phyloP scores from a whole-genome alignment of 2,113 vertebrate species.

The Periophthalmus modestus region DNA sequence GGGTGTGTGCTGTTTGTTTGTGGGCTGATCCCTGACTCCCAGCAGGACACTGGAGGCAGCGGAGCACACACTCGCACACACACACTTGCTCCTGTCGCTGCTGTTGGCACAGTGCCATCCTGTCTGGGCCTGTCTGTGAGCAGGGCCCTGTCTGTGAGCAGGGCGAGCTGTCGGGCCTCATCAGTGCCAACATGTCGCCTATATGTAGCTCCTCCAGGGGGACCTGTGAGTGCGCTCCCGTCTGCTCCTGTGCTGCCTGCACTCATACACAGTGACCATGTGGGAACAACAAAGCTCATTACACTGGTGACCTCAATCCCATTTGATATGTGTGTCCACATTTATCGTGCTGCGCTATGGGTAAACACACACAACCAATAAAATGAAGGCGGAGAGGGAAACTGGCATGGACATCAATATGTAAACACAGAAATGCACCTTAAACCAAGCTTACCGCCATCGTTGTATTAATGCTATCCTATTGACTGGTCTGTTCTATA shows the following conservation, averaged over 20 bases:
- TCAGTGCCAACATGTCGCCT: slow-evolving; percentile 76
- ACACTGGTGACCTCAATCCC: slow-evolving; percentile 65
- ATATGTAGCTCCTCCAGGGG: slow-evolving; percentile 67
- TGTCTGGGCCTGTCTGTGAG: slow-evolving; percentile 69
- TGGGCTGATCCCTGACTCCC: slow-evolving; percentile 50
- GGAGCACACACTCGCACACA: slow-evolving; percentile 20
- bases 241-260: slow-evolving; percentile 42
- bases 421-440: neutral
- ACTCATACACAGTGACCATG: slow-evolving; percentile 58
- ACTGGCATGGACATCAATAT: neutral
- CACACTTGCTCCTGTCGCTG: slow-evolving; percentile 32
- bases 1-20: slow-evolving; percentile 58
- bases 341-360: slow-evolving; percentile 19
- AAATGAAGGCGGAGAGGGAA: slow-evolving; percentile 18
- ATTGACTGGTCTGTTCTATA: neutral
- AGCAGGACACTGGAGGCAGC: slow-evolving; percentile 54
- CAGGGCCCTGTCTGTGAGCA: slow-evolving; percentile 56
- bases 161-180: slow-evolving; percentile 74
- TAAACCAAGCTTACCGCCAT: slow-evolving; percentile 21
- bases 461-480: slow-evolving; percentile 2
- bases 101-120: slow-evolving; percentile 69
- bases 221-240: slow-evolving; percentile 41
- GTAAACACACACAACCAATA: slow-evolving; percentile 17
- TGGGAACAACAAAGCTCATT: slow-evolving; percentile 65
- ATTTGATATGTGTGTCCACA: slow-evolving; percentile 52